Conservation (phyloP, 2,797 vertebrate species). For the Echiichthys vipera region DNA sequence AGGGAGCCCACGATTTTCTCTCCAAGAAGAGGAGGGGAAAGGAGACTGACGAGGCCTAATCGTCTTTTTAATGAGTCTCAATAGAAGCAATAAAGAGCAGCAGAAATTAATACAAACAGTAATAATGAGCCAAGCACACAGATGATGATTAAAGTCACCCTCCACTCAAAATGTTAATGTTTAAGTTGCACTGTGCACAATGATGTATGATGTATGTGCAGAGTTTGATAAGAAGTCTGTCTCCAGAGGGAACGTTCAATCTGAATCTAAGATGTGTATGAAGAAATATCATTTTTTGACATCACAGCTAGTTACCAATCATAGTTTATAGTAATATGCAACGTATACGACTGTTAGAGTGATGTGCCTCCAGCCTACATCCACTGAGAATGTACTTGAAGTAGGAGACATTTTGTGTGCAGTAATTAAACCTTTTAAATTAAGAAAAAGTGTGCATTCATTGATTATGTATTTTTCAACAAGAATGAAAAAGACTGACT, state of each 20-base stretch:
- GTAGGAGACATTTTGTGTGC: too few relatives aligned
- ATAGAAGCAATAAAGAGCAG: slow-evolving; percentile 33
- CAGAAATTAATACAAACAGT: slow-evolving; percentile 18
- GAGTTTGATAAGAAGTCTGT: neutral
- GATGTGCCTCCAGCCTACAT: neutral
- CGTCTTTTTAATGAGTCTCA: slow-evolving; percentile 38
- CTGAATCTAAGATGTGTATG: neutral
- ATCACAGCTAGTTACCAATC: neutral
- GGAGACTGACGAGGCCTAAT: slow-evolving; percentile 61
- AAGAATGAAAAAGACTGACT: too few relatives aligned
- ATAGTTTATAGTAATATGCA: neutral
- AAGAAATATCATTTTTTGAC: neutral
- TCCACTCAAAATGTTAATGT: neutral
- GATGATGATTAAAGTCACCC: neutral
- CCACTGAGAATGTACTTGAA: too few relatives aligned
- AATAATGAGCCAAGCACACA: slow-evolving; percentile 3
- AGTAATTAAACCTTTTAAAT: too few relatives aligned
- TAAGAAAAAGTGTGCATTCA: too few relatives aligned
- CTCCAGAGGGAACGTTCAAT: neutral
- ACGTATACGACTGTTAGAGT: neutral
- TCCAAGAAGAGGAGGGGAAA: slow-evolving; percentile 44
- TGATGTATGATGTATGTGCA: too few relatives aligned
- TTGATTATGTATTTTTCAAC: too few relatives aligned
- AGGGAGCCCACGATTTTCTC: slow-evolving; percentile 50
- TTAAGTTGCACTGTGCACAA: neutral